These are phyloP conservation scores for Dryadula phaetusa DNA, from an alignment of 2,888 invertebrate species.

Conservation along the genomic window DNA sequence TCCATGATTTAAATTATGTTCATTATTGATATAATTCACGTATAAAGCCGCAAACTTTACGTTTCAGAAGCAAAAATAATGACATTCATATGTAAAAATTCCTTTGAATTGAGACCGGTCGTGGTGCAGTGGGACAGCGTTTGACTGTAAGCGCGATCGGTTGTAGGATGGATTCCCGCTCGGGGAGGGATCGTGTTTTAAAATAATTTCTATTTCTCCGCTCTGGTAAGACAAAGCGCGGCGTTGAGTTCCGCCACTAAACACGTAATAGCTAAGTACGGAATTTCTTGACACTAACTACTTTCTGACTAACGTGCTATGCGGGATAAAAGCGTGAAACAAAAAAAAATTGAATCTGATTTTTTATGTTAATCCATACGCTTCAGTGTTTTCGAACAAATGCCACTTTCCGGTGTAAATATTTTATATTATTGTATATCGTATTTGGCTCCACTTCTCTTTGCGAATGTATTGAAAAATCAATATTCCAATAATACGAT, in stretches of 20 bases:
- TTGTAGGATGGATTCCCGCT: no score
- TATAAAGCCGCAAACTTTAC: slow-evolving; percentile 1
- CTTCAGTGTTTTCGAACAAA: slow-evolving; percentile 22
- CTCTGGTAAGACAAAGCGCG: no score
- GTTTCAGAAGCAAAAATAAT: slow-evolving; percentile 10
- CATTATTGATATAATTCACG: slow-evolving; percentile 9
- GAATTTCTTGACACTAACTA: no score
- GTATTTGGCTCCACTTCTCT: slow-evolving; percentile 9
- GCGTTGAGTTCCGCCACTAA: no score
- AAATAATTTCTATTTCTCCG: no score
- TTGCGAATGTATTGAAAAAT: slow-evolving; percentile 36
- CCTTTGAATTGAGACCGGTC: no score
- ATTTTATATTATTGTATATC: slow-evolving; percentile 21
- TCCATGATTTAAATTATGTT: neutral
- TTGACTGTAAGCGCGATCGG: no score
- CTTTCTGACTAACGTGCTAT: neutral
- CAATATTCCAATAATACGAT: slow-evolving; percentile 41
- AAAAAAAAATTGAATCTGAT: slow-evolving; percentile 6
- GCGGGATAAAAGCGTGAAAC: neutral
- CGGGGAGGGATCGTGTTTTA: no score
- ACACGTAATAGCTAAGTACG: no score
- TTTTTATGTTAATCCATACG: slow-evolving; percentile 9
- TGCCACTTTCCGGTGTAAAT: slow-evolving; percentile 23
- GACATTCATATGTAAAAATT: slow-evolving; percentile 4
- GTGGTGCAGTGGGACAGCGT: no score